Evolutionary conservation across 2,797 vertebrate genomes (phyloP), one percentile per base, ranked within the genome.

Genomic region (Pipistrellus pygmaeus): DNA sequence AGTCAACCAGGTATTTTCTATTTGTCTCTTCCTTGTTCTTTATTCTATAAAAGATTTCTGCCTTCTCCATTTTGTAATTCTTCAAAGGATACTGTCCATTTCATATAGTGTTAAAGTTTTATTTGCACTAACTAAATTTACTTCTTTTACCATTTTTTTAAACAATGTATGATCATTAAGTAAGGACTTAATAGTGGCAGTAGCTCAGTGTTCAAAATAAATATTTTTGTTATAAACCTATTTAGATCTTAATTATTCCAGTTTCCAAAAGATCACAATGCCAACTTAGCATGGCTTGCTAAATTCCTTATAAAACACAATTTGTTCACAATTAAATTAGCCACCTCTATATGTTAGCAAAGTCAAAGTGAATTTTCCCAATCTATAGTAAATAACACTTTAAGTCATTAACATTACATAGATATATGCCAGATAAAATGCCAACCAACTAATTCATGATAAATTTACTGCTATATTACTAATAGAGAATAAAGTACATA

Each of bases 141-240:
- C 44, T 81, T 57, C 23, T 78, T 92, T 62, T 51, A 71, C 60
- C 6, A 62, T 38, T 80, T 71, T 72, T 92, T 85, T 25, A 13
- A 11, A 85, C n/a, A 46, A 71, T 51, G 32, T 69, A 75, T 8
- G 62, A 83, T 46, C 6, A 77, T 82, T 88, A 51, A 60, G 11
- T 76, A 77, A 60, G 41, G 6, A 76, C 1, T 66, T 57, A 71
- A 83, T 3, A 89, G 32, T 46, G 12, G 1, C 51, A 53, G 38
- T 80, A 91, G 73, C 25, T 89, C 32, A 27, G 44, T 62, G 3
- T 53, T 84, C 32, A 62, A 96, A 93, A 23, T 77, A 84, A 77
- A 14, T 27, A 25, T 57, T 69, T 86, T 86, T 69, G 55, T 80
- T 76, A 89, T 72, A 86, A 90, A 85, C 27, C 53, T 41, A 81